Evolutionary conservation across 2,888 invertebrate species (phyloP).

Genomic region (Phyto melanocephala): DNA sequence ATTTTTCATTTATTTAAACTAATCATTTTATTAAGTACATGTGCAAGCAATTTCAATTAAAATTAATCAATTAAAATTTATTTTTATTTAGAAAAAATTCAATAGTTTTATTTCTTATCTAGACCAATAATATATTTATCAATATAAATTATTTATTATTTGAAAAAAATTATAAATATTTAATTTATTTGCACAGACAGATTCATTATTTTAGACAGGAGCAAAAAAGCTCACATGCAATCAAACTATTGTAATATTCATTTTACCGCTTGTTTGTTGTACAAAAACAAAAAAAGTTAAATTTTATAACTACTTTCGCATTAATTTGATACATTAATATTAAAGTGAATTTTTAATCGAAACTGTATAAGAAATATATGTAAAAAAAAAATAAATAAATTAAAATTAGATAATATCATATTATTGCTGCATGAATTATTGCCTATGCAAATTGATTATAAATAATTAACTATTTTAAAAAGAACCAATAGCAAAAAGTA

Average conservation of each 20-base stretch:
- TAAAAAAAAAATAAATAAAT: conserved; percentile 3
- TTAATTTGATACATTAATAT: conserved; percentile 14
- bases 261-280: neutral
- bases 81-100: neutral
- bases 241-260: neutral
- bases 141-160: conserved; percentile 4
- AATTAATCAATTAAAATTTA: neutral
- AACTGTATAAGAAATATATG: neutral
- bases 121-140: neutral
- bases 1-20: neutral
- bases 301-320: conserved; percentile 18
- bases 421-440: conserved; percentile 25
- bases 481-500: too few relatives aligned
- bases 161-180: conserved; percentile 20
- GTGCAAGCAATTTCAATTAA: neutral
- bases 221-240: neutral
- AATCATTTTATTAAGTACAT: neutral
- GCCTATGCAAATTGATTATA: conserved; percentile 27
- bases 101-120: conserved; percentile 20
- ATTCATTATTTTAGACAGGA: neutral
- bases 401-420: neutral
- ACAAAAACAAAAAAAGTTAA: neutral
- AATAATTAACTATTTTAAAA: conserved; percentile 38
- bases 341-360: neutral
- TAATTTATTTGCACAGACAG: conserved; percentile 11